Conservation (phyloP, 2,888 invertebrate species). For the Hololepta plana region DNA sequence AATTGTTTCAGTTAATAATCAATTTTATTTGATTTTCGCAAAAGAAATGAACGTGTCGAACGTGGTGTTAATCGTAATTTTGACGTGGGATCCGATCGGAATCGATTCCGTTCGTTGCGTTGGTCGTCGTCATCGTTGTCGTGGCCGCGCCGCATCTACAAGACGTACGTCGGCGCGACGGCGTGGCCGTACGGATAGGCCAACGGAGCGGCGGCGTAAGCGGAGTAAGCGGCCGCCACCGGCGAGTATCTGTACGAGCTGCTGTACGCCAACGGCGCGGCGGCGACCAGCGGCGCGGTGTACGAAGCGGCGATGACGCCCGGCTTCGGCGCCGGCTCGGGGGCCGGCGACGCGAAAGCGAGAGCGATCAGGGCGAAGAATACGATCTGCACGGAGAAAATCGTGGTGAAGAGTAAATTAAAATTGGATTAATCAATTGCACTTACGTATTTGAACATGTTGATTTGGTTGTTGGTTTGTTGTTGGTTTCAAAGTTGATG, state of each 20-base stretch:
- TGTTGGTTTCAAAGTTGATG: no score
- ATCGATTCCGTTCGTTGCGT: background rate
- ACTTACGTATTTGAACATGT: no score
- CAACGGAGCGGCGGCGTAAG: no score
- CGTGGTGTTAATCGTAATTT: slow-evolving; percentile 1
- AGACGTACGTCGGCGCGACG: no score
- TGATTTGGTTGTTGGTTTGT: no score
- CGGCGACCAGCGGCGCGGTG: slow-evolving; percentile 9
- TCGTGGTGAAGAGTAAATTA: background rate
- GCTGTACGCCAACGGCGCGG: no score
- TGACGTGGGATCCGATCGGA: no score
- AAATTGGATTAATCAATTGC: no score
- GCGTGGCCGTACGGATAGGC: no score
- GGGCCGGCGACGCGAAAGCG: slow-evolving; percentile 33
- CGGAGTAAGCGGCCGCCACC: no score
- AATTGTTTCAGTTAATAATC: no score
- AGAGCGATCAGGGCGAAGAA: slow-evolving; percentile 41
- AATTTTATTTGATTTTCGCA: background rate
- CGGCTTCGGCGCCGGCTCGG: slow-evolving; percentile 14
- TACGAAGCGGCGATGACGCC: slow-evolving; percentile 12
- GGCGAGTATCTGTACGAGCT: no score
- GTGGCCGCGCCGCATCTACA: background rate
- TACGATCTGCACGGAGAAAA: slow-evolving; percentile 31
- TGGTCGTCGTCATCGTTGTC: slow-evolving; percentile 2
- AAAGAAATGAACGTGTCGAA: slow-evolving; percentile 3